These are phyloP conservation scores for Brachymystax lenok DNA, from an alignment of 2,797 vertebrate genomes.

Conservation along the genomic window DNA sequence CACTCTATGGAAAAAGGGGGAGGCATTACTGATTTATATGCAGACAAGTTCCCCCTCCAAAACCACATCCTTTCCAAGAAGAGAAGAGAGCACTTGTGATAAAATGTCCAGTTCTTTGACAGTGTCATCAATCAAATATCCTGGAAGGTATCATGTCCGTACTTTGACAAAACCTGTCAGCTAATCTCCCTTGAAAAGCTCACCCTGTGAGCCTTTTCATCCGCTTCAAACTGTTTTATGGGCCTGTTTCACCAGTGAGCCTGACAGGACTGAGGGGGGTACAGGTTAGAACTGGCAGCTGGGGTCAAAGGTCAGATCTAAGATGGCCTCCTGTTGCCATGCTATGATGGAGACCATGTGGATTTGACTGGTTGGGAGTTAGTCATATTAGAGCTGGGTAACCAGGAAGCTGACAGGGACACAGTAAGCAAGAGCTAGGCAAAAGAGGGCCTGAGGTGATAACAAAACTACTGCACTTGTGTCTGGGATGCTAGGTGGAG, in stretches of 20 bases:
- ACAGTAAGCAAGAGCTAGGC: conserved; percentile 25
- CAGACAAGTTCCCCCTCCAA: conserved; percentile 25
- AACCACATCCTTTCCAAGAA: conserved; percentile 50
- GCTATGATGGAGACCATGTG: conserved; percentile 49
- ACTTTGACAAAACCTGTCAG: conserved; percentile 49
- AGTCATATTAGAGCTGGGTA: conserved; percentile 33
- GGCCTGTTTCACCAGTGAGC: conserved; percentile 46
- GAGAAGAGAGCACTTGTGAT: conserved; percentile 19
- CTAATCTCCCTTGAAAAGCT: conserved; percentile 21
- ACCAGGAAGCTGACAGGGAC: conserved; percentile 33
- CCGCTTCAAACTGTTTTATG: conserved; percentile 38
- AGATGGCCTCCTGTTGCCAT: conserved; percentile 49
- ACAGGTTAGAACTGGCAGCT: conserved; percentile 39
- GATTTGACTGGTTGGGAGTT: conserved; percentile 25
- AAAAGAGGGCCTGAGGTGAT: conserved; percentile 32
- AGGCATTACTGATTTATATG: conserved; percentile 34
- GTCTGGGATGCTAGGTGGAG: conserved; percentile 10
- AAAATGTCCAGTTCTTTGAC: conserved; percentile 46
- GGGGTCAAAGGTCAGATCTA: conserved; percentile 43
- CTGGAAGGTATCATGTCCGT: conserved; percentile 42
- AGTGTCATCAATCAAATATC: conserved; percentile 52
- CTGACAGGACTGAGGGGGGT: conserved; percentile 34
- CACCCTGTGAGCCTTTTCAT: conserved; percentile 27
- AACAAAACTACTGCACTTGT: conserved; percentile 27
- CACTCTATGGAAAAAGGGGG: conserved; percentile 28